Percentiles rank a stretch among this genome's conserved stretches.
These are phyloP conservation scores for Bostrychus sinensis DNA, from an alignment of 2,113 vertebrate species.

Conservation along the genomic window DNA sequence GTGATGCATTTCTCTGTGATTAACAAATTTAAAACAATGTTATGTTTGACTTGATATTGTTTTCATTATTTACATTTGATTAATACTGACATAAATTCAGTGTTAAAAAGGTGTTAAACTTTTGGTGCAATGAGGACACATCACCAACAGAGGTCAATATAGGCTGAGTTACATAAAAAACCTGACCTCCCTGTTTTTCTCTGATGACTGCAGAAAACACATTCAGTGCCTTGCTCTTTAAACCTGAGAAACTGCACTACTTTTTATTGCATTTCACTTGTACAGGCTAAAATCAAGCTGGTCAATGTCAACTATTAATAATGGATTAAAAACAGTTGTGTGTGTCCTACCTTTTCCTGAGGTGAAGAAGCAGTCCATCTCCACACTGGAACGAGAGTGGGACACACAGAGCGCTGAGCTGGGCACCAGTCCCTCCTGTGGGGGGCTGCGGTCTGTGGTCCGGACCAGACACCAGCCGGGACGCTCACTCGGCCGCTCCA, in stretches of 20 bases:
- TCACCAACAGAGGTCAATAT: conserved; percentile 40
- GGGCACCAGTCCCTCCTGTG: conserved; percentile 94
- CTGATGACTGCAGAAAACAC: neutral
- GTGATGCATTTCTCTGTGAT: too few species aligned
- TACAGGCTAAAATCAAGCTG: neutral
- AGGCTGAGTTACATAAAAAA: neutral
- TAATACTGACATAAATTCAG: too few species aligned
- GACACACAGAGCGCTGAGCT: conserved; percentile 92
- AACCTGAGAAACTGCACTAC: neutral
- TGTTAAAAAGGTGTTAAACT: neutral
- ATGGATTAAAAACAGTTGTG: neutral
- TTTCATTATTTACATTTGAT: too few species aligned
- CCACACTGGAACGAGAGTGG: conserved; percentile 95
- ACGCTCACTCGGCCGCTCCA: conserved; percentile 91
- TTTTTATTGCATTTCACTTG: neutral
- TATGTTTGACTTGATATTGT: too few species aligned
- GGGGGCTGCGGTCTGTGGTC: conserved; percentile 89
- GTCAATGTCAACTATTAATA: neutral
- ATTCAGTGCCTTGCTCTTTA: neutral
- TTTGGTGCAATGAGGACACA: conserved; percentile 3
- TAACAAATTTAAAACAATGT: too few species aligned
- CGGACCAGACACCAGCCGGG: conserved; percentile 95
- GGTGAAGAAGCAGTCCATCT: conserved; percentile 98
- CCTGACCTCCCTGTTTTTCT: neutral
- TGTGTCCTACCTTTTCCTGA: conserved; percentile 90